Percentiles rank a stretch among this genome's conserved stretches.
Evolutionary conservation across 2,113 vertebrate species (phyloP).

Genomic region (Podocnemis expansa): DNA sequence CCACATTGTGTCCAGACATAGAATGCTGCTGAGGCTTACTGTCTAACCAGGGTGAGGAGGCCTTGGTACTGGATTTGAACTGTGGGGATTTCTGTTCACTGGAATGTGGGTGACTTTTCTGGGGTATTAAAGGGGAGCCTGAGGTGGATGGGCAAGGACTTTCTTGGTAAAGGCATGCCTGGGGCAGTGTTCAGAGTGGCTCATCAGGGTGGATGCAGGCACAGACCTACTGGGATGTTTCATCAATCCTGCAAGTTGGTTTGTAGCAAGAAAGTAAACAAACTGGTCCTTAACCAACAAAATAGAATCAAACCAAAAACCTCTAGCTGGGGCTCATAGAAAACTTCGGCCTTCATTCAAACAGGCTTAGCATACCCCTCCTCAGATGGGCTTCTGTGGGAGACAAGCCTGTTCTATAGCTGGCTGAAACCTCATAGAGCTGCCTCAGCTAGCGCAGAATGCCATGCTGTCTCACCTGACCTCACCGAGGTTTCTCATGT

Average conservation of each 20-base stretch:
- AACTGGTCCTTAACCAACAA: background rate
- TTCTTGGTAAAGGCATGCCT: background rate
- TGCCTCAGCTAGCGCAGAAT: background rate
- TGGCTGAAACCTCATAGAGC: background rate
- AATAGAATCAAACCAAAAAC: background rate
- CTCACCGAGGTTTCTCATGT: background rate
- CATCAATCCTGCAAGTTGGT: background rate
- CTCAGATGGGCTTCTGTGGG: no score
- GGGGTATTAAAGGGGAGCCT: background rate
- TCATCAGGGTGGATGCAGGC: background rate
- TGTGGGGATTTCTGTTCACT: background rate
- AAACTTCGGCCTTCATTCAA: background rate
- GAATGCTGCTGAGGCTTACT: background rate
- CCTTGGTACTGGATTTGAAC: background rate
- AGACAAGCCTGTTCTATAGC: no score
- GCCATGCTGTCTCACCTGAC: background rate
- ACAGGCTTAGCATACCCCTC: background rate
- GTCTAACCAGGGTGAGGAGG: background rate
- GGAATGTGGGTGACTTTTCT: background rate
- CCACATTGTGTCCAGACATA: background rate
- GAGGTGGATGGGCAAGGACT: background rate
- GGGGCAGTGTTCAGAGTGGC: background rate
- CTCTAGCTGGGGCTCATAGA: background rate
- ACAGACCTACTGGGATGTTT: background rate
- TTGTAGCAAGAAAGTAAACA: background rate